Evolutionary conservation across 2,113 vertebrate genomes (phyloP).

Genomic region (Phalacrocorax carbo): DNA sequence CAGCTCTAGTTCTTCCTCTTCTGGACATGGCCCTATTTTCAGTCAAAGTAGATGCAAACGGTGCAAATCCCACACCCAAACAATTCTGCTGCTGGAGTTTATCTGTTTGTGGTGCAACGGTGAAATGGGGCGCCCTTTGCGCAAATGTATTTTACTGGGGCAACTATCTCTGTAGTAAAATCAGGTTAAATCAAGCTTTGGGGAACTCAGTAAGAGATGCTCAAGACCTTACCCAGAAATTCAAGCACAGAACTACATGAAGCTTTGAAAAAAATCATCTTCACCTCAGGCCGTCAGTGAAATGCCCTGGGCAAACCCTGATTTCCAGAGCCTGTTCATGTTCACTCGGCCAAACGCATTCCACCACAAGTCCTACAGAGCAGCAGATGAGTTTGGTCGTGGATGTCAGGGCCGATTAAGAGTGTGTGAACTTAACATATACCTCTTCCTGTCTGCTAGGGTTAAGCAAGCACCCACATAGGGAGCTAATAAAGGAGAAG

Average conservation of each 20-base stretch:
- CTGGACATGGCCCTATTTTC: background rate
- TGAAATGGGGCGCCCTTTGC: background rate
- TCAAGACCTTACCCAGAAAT: background rate
- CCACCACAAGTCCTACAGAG: background rate
- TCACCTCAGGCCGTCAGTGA: background rate
- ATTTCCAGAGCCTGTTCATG: background rate
- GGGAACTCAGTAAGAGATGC: background rate
- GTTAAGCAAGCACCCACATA: background rate
- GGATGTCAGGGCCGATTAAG: background rate
- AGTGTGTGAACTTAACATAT: background rate
- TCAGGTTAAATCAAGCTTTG: background rate
- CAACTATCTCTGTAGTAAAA: background rate
- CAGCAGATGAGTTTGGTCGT: background rate
- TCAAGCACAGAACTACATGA: accelerated
- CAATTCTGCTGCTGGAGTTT: background rate
- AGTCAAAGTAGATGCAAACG: background rate
- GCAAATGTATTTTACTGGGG: background rate
- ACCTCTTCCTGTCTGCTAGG: background rate
- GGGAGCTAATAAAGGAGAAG: background rate
- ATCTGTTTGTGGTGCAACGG: accelerated
- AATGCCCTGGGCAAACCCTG: background rate
- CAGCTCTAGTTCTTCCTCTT: background rate
- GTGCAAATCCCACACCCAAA: background rate
- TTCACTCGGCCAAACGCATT: background rate
- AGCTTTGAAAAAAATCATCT: background rate